phyloP scores from a whole-genome alignment of 2,888 invertebrate species.

The Pseudeuparius sepicola region DNA sequence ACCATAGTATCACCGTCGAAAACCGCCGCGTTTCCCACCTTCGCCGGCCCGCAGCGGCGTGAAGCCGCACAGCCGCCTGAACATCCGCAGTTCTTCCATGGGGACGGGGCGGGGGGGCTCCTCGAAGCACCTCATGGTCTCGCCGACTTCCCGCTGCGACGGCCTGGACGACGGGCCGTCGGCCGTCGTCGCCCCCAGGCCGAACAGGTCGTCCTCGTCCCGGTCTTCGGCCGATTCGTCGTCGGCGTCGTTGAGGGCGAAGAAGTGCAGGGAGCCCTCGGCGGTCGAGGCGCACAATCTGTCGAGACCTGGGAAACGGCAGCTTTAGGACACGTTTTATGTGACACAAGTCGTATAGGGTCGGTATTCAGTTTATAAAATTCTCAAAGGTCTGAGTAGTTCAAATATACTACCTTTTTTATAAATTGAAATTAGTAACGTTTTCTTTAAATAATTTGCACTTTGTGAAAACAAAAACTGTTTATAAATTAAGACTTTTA shows the following conservation, averaged over 20 bases:
- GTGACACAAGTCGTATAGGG: neutral
- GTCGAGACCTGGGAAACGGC: conserved; percentile 53
- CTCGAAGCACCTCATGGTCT: conserved; percentile 31
- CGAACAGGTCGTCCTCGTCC: conserved; percentile 54
- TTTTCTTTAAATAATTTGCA: too few species aligned
- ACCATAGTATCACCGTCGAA: too few species aligned
- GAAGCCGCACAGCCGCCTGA: conserved; percentile 68
- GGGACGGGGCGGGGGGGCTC: conserved; percentile 32
- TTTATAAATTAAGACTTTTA: too few species aligned
- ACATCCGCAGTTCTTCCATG: conserved; percentile 40
- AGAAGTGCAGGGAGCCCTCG: conserved; percentile 74
- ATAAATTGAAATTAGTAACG: too few species aligned
- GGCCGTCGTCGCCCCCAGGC: conserved; percentile 17
- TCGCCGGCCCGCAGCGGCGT: conserved; percentile 57
- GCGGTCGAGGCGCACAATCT: conserved; percentile 75
- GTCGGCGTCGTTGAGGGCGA: conserved; percentile 62
- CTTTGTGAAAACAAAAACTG: too few species aligned
- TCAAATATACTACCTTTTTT: too few species aligned
- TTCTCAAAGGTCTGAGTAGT: too few species aligned
- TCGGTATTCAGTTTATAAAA: neutral
- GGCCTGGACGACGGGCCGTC: conserved; percentile 22
- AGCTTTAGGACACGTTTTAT: neutral
- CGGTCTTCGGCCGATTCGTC: conserved; percentile 62
- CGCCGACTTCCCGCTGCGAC: conserved; percentile 29
- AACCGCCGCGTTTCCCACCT: too few species aligned